These are phyloP conservation scores for Plagodis pulveraria DNA, from an alignment of 2,888 invertebrate species.

Conservation along the genomic window DNA sequence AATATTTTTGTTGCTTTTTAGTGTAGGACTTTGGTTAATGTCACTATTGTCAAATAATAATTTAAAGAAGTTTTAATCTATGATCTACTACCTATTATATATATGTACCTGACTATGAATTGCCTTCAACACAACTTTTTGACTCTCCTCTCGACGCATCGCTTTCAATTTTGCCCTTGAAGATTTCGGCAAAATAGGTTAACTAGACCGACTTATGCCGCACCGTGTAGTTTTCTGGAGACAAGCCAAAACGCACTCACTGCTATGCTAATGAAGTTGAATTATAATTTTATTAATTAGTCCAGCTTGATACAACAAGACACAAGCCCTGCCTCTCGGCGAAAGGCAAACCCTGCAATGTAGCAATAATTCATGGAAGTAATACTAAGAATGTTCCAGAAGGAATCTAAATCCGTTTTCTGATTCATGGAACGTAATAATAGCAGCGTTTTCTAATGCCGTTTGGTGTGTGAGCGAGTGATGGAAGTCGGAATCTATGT, in stretches of 20 bases:
- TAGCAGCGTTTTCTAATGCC: conserved; percentile 48
- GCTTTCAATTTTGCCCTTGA: conserved; percentile 50
- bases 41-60: too few relatives aligned
- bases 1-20: too few relatives aligned
- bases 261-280: conserved; percentile 62
- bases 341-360: conserved; percentile 40
- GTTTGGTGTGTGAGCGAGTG: conserved; percentile 28
- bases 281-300: conserved; percentile 66
- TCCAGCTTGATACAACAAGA: conserved; percentile 41
- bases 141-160: not conserved
- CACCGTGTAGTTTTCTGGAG: conserved; percentile 61
- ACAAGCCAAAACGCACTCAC: conserved; percentile 57
- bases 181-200: conserved; percentile 65
- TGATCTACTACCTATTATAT: too few relatives aligned
- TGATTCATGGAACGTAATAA: conserved; percentile 65
- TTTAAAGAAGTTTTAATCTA: too few relatives aligned
- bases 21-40: too few relatives aligned
- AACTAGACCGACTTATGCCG: conserved; percentile 61
- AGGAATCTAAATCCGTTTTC: conserved; percentile 56
- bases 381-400: conserved; percentile 55
- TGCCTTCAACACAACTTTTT: not conserved
- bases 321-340: conserved; percentile 33
- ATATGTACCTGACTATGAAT: too few relatives aligned
- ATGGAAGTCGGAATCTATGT: conserved; percentile 9
- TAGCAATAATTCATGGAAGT: conserved; percentile 47